Conservation (phyloP, 2,888 invertebrate species). For the Lithophane socia region DNA sequence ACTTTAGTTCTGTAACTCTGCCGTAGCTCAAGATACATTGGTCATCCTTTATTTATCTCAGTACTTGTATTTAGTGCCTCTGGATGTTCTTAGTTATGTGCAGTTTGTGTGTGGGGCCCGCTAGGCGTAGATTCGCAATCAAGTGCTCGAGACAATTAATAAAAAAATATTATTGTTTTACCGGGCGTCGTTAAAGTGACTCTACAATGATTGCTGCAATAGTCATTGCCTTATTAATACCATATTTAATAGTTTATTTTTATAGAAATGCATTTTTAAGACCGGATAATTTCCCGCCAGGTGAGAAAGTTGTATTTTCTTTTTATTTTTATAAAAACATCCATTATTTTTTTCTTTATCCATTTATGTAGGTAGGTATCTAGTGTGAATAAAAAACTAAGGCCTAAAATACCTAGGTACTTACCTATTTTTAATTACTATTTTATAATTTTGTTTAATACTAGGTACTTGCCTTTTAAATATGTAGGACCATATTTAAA, state of each 20-base stretch:
- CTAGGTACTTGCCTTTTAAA: no score
- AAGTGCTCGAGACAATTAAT: constrained; percentile 12
- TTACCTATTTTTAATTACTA: no score
- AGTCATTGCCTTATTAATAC: constrained; percentile 77
- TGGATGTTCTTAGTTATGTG: constrained; percentile 10
- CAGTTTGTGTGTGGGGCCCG: constrained; percentile 25
- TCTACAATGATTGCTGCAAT: constrained; percentile 75
- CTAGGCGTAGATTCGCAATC: background rate
- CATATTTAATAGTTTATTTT: constrained; percentile 72
- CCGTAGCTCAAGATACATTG: constrained; percentile 25
- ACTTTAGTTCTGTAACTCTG: constrained; percentile 17
- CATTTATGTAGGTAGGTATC: no score
- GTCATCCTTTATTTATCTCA: constrained; percentile 35
- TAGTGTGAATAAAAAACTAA: no score
- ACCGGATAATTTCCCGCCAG: constrained; percentile 90
- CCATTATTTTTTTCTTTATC: background rate
- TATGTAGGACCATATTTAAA: no score
- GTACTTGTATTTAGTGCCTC: constrained; percentile 8
- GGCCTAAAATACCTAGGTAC: no score
- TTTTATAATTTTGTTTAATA: no score
- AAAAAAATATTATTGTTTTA: constrained; percentile 20
- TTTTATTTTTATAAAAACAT: no score
- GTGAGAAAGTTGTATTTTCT: constrained; percentile 77
- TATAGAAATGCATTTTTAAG: constrained; percentile 84
- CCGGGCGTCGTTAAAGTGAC: constrained; percentile 2